Evolutionary conservation across 1,140 invertebrate genomes (phyloP), one percentile per base, ranked within the genome.

Genomic region (Zaprionus davidi): DNA sequence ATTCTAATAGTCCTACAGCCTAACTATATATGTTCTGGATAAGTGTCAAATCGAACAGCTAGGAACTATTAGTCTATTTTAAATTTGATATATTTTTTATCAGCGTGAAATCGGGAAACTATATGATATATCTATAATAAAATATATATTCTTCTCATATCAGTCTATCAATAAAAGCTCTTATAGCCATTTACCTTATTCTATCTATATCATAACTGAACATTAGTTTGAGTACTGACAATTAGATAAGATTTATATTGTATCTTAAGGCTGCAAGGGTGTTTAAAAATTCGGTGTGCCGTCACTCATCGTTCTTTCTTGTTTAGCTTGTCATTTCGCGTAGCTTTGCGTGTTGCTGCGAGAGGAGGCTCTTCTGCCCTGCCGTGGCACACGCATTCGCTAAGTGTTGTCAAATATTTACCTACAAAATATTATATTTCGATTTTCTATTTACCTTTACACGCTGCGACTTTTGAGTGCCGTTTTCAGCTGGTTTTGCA

Each of bases 401-500:
- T 88, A 88, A 88, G 85, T 88, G 85, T 72, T 90, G 81, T 90
- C 82, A 90, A 90, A 90, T 90, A 90, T 90, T 90, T 90, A 46
- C n/a, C n/a, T 46, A 82, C 86, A 85, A 75, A 65, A 82, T 90
- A 90, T 90, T 90, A 86, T 79, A 71, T 90, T 88, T 90, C 81
- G 49, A 90, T 88, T 90, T 85, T 85, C 76, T 82, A 90, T 90
- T 90, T 85, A 76, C 67, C 69, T 73, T 84, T 64, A 75, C 58
- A 76, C 67, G 71, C 58, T 49, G 66, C 77, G 57, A 66, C 66
- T 79, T 87, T 79, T 70, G 55, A 51, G 36, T 44, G 41, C 26
- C 20, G 20, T 38, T 72, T 49, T n/a, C 41, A 36, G 51, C 31
- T 38, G 28, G 12, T 28, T 51, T 36, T 53, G 41, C 56, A 66